A percentile compares a stretch with the other conserved stretches of the same genome.
These are phyloP conservation scores for Falco cherrug DNA, from an alignment of 2,797 vertebrate species.

Conservation along the genomic window DNA sequence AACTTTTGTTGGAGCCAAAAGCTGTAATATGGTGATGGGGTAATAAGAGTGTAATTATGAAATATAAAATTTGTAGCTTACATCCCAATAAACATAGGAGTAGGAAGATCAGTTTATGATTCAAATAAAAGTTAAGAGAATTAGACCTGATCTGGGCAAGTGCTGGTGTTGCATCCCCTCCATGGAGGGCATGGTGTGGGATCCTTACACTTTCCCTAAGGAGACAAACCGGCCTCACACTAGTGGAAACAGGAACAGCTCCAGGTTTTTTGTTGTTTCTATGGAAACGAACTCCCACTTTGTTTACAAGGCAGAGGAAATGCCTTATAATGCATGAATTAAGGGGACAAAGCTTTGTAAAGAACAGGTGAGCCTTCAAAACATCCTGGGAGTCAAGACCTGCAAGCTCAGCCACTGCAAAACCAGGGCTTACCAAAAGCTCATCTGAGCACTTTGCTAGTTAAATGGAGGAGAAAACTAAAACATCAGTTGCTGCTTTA, in stretches of 20 bases:
- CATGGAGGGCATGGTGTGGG: neutral
- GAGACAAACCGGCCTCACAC: neutral
- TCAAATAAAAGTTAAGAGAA: neutral
- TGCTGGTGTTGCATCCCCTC: neutral
- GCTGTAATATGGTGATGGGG: neutral
- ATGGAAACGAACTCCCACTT: constrained; percentile 54
- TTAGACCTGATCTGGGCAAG: neutral
- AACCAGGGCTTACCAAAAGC: neutral
- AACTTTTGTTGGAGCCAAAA: neutral
- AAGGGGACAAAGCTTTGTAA: neutral
- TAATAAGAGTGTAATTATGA: neutral
- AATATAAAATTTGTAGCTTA: neutral
- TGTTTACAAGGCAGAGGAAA: constrained; percentile 18
- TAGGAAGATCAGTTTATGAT: neutral
- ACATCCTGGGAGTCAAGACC: neutral
- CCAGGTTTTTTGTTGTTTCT: constrained; percentile 24
- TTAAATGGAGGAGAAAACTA: constrained; percentile 30
- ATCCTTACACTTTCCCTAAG: neutral
- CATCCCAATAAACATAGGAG: neutral
- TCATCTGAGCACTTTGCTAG: neutral
- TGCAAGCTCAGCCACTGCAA: neutral
- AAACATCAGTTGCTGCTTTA: constrained; percentile 24
- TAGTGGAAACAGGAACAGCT: neutral
- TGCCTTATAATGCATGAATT: constrained; percentile 10
- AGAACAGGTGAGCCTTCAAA: neutral